Evolutionary conservation across 2,888 invertebrate species (phyloP).

Genomic region (Coenonympha glycerion): DNA sequence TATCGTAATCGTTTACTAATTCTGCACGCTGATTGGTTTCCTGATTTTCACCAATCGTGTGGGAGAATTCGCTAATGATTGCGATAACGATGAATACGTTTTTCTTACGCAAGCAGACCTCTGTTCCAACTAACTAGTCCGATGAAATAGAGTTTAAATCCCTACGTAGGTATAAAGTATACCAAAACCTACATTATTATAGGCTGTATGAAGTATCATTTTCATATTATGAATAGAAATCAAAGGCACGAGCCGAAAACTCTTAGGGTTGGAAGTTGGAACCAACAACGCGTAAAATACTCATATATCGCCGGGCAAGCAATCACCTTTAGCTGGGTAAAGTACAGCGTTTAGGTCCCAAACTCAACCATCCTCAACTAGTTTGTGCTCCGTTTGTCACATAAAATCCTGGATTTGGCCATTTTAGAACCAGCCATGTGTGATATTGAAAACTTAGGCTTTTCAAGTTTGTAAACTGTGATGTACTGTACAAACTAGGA

Average conservation of each 20-base stretch:
- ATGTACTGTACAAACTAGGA: too few relatives aligned
- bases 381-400: background rate
- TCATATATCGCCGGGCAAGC: constrained; percentile 3
- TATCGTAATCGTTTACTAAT: too few relatives aligned
- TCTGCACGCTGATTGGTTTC: too few relatives aligned
- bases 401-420: background rate
- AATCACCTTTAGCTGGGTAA: constrained; percentile 4
- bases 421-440: background rate
- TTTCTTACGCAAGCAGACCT: too few relatives aligned
- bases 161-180: too few relatives aligned
- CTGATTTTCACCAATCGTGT: too few relatives aligned
- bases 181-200: too few relatives aligned
- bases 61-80: too few relatives aligned
- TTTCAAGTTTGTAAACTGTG: too few relatives aligned
- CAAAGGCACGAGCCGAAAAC: background rate
- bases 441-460: background rate
- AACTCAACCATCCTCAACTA: background rate
- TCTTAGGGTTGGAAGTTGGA: background rate
- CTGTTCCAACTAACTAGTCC: too few relatives aligned
- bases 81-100: too few relatives aligned
- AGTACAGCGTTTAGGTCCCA: constrained; percentile 3
- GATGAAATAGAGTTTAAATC: too few relatives aligned
- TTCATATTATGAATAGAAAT: background rate
- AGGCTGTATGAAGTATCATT: background rate
- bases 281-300: constrained; percentile 16